Evolutionary conservation across 2,888 invertebrate genomes (phyloP).

Genomic region (Poecilobothrus nobilitatus): DNA sequence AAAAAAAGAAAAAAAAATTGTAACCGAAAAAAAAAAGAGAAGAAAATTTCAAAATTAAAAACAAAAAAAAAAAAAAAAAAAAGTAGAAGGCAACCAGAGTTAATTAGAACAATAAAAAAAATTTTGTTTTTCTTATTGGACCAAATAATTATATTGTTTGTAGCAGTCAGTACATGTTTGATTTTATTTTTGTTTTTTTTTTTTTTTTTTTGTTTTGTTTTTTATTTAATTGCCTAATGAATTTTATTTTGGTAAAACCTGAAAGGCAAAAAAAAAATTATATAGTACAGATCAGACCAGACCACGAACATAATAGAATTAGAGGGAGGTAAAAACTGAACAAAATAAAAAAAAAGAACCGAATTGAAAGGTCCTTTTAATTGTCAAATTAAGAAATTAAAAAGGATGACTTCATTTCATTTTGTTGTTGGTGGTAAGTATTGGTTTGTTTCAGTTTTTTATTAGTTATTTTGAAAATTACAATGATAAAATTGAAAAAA

Average conservation of each 20-base stretch:
- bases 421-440: neutral
- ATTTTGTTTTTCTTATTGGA: neutral
- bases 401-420: neutral
- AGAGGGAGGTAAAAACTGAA: neutral
- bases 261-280: neutral
- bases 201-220: no score
- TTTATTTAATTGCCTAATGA: conserved; percentile 3
- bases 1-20: no score
- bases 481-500: no score
- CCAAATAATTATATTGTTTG: neutral
- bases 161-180: neutral
- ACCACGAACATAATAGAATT: no score
- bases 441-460: no score
- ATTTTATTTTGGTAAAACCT: neutral
- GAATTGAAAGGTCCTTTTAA: conserved; percentile 1
- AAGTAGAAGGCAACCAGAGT: neutral
- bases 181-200: no score
- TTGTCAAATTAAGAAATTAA: conserved; percentile 6
- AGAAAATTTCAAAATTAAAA: neutral
- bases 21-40: no score
- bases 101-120: neutral
- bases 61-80: neutral
- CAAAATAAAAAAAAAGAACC: neutral
- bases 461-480: no score
- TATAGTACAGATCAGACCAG: neutral